Percentiles rank a stretch among this genome's conserved stretches.
These are phyloP conservation scores for Operophtera brumata DNA, from an alignment of 2,888 invertebrate species.

Conservation along the genomic window DNA sequence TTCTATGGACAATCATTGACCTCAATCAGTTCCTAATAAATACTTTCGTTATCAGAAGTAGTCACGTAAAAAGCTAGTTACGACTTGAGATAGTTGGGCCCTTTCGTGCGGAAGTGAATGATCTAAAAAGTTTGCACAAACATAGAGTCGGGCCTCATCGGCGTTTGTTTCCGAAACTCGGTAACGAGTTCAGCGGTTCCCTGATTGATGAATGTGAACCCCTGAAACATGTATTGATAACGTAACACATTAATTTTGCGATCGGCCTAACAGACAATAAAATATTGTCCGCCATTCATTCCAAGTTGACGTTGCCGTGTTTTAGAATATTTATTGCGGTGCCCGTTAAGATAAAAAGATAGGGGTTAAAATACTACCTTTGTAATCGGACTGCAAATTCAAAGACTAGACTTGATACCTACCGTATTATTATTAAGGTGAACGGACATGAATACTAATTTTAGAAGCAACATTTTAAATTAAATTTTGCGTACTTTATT, in stretches of 20 bases:
- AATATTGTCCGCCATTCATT: slow-evolving; percentile 44
- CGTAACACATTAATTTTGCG: slow-evolving; percentile 59
- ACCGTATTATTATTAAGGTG: slow-evolving; percentile 3
- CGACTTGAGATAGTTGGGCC: slow-evolving; percentile 40
- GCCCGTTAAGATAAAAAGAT: slow-evolving; percentile 22
- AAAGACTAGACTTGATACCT: slow-evolving; percentile 1
- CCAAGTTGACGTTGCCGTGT: slow-evolving; percentile 36
- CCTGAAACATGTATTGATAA: slow-evolving; percentile 63
- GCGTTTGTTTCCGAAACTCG: slow-evolving; percentile 54
- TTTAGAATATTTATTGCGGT: slow-evolving; percentile 34
- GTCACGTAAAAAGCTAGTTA: slow-evolving; percentile 46
- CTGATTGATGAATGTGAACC: slow-evolving; percentile 71
- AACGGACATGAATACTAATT: neutral
- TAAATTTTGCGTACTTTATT: neutral
- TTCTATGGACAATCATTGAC: neutral
- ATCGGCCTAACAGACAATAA: slow-evolving; percentile 46
- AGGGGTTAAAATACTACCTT: slow-evolving; percentile 18
- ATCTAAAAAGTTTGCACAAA: slow-evolving; percentile 73
- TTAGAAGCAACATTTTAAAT: neutral
- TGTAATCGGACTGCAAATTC: slow-evolving; percentile 16
- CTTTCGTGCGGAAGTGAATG: slow-evolving; percentile 71
- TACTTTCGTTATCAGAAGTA: slow-evolving; percentile 19
- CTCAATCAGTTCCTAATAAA: neutral
- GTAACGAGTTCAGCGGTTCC: slow-evolving; percentile 72
- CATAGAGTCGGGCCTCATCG: slow-evolving; percentile 61